Conservation (phyloP, 2,113 vertebrate species). For the Thermophis baileyi region DNA sequence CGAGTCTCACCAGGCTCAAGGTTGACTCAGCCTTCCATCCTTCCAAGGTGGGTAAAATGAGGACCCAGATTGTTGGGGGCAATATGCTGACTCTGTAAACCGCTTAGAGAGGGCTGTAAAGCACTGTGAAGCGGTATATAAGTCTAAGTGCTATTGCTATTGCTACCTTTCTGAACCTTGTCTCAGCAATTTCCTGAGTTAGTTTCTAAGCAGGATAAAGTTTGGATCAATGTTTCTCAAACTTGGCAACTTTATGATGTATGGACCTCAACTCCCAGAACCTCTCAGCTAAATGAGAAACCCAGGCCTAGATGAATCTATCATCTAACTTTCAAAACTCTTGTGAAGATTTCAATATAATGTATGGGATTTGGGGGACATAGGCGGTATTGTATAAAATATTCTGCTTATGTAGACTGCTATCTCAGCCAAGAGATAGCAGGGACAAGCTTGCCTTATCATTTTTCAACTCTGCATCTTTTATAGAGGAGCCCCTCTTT, state of each 20-base stretch:
- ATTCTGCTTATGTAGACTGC: neutral
- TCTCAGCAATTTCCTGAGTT: neutral
- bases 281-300: neutral
- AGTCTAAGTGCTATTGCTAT: too few relatives aligned
- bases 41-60: too few relatives aligned
- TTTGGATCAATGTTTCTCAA: neutral
- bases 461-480: neutral
- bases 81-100: too few relatives aligned
- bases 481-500: neutral
- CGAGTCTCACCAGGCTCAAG: too few relatives aligned
- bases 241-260: neutral
- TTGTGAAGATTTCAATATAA: neutral
- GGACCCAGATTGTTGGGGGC: too few relatives aligned
- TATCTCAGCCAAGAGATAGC: neutral
- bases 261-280: neutral
- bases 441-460: neutral
- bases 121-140: too few relatives aligned
- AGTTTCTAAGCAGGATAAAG: neutral
- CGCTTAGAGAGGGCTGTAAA: too few relatives aligned
- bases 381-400: neutral
- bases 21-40: too few relatives aligned
- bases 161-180: neutral
- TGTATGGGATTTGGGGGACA: neutral
- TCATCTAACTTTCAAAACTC: neutral
- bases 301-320: neutral